Base-by-base conservation (phyloP, 1,140 invertebrate species). In the Drosophila carrolli region DNA sequence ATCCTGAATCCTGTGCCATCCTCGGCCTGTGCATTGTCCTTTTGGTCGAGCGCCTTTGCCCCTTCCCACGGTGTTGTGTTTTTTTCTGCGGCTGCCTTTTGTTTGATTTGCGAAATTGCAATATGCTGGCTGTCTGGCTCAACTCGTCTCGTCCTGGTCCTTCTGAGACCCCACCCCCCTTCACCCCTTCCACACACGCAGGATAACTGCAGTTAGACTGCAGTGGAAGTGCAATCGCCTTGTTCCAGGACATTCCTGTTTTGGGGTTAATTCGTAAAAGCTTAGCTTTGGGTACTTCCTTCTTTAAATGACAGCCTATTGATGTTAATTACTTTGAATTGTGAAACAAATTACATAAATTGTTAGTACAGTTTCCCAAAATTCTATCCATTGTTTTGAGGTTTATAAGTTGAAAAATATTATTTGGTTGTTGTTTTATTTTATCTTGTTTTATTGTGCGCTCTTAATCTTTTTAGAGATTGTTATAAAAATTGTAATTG, bases 71-170 rank as follows among this genome's bases (percentile, higher is more conserved):
- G 29, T 19, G 57, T 59, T 60, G 37, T 61, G 38, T 50, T 83
- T 73, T 78, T 77, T 57, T 50, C 61, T 78, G 58, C 62, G 63
- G 68, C 70, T 86, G 76, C 72, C 76, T 80, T 90, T 89, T 90
- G 80, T 89, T 85, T 89, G 84, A 89, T 89, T 89, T 89, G 81
- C 55, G 57, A 89, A 89, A 89, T 83, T 89, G 85, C 84, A 89
- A 89, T 89, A 89, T 89, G 85, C 81, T 90, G 70, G 77, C 74
- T 78, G 79, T 59, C 85, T 65, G 63, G 44, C 60, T 37, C 14
- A 38, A 29, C 58, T 59, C 63, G 41, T 19, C 57, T 51, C 51
- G 43, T 46, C 63, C 72, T 35, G 50, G 48, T 44, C 57, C 65
- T 72, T 47, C 41, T 38, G 38, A 46, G 58, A 40, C 46, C 46